A percentile compares a stretch with the other conserved stretches of the same genome.
phyloP scores from a whole-genome alignment of 1,140 invertebrate genomes.

The Calycopis cecrops region DNA sequence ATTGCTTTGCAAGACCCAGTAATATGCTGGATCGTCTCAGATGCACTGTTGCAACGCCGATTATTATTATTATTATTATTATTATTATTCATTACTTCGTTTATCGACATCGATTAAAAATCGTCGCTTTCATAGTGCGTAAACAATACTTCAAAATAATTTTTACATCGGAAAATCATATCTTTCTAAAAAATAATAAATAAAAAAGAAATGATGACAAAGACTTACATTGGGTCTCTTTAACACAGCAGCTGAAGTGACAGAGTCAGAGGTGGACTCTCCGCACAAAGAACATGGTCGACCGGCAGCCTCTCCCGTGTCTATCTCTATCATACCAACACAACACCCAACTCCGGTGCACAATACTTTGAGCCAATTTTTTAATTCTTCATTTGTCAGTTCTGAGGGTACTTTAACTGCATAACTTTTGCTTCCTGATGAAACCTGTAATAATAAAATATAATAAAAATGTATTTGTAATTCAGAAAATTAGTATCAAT shows the following conservation, averaged over 20 bases:
- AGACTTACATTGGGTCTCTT: constrained; percentile 56
- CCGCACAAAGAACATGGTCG: constrained; percentile 59
- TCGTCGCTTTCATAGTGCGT: too few species aligned
- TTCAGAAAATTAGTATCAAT: too few species aligned
- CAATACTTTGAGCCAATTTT: constrained; percentile 64
- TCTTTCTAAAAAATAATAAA: background rate
- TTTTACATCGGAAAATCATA: background rate
- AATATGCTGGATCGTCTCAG: too few species aligned
- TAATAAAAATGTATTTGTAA: background rate
- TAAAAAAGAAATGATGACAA: too few species aligned
- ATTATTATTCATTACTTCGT: too few species aligned
- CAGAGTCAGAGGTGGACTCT: constrained; percentile 56
- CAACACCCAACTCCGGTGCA: constrained; percentile 60
- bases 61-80: too few species aligned
- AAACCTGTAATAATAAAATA: constrained; percentile 48
- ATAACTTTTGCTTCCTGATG: constrained; percentile 56
- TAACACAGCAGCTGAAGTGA: constrained; percentile 41
- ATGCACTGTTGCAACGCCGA: too few species aligned
- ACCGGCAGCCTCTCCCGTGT: constrained; percentile 53
- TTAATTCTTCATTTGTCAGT: constrained; percentile 55
- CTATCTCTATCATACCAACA: constrained; percentile 63
- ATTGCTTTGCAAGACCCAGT: too few species aligned
- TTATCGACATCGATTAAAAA: too few species aligned
- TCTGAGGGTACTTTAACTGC: constrained; percentile 67
- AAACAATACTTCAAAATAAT: too few species aligned